Conservation (phyloP, 2,888 invertebrate genomes). For the Podotricha telesiphe region DNA sequence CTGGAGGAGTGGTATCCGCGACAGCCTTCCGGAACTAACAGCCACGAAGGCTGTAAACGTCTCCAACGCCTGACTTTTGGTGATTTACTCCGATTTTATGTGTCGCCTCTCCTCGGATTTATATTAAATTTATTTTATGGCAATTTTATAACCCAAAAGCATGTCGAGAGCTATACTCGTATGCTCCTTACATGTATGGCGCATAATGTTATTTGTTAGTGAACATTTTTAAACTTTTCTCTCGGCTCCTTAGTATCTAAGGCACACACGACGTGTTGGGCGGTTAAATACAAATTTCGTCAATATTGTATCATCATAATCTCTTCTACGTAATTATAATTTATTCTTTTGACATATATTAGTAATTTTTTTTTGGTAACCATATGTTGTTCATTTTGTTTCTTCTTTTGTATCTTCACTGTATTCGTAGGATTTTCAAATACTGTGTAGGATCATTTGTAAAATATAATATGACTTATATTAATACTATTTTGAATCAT, state of each 20-base stretch:
- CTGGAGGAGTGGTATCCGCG: slow-evolving; percentile 65
- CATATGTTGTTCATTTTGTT: background rate
- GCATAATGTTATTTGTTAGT: slow-evolving; percentile 30
- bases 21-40: slow-evolving; percentile 72
- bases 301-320: background rate
- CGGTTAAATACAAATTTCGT: background rate
- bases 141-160: slow-evolving; percentile 74
- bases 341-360: too few species aligned
- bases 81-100: slow-evolving; percentile 83
- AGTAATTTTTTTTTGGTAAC: background rate
- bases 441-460: too few species aligned
- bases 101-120: slow-evolving; percentile 76
- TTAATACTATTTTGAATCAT: too few species aligned
- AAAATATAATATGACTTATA: too few species aligned
- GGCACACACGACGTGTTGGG: background rate
- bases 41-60: slow-evolving; percentile 78
- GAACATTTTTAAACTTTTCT: background rate
- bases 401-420: too few species aligned
- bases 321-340: too few species aligned
- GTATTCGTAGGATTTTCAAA: too few species aligned
- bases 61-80: slow-evolving; percentile 78
- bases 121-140: slow-evolving; percentile 81
- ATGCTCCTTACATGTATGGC: slow-evolving; percentile 47
- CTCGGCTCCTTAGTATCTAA: background rate
- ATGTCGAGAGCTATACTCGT: slow-evolving; percentile 65